A percentile compares a stretch with the other conserved stretches of the same genome.
These are phyloP conservation scores for Eriosoma lanigerum DNA, from an alignment of 1,140 invertebrate species.

Conservation along the genomic window DNA sequence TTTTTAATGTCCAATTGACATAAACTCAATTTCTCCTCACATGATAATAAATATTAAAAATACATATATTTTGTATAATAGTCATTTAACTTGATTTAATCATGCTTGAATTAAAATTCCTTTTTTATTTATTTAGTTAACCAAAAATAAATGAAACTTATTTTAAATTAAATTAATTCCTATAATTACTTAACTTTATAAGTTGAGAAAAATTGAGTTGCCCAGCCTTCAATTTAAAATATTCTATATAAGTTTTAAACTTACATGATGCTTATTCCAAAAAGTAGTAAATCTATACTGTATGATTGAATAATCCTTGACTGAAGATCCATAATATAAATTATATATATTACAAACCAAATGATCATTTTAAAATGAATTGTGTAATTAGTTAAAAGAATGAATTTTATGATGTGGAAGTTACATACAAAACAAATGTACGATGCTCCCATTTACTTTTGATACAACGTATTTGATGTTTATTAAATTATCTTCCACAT, in stretches of 20 bases:
- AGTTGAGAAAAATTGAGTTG: no score
- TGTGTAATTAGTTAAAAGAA: slow-evolving; percentile 11
- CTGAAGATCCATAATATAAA: background rate
- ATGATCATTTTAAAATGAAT: slow-evolving; percentile 15
- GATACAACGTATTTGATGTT: background rate
- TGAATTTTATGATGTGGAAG: background rate
- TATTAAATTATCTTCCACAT: background rate
- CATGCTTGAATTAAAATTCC: no score
- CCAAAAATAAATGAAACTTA: no score
- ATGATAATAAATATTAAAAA: no score
- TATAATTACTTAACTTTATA: no score
- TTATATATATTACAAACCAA: slow-evolving; percentile 3
- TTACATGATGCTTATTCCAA: background rate
- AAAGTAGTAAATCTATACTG: background rate
- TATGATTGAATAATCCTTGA: slow-evolving; percentile 1
- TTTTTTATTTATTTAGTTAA: no score
- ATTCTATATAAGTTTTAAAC: background rate
- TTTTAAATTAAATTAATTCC: no score
- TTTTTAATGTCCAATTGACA: no score
- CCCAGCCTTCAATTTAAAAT: no score
- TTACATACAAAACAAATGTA: slow-evolving; percentile 30
- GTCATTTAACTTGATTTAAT: no score
- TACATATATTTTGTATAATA: no score
- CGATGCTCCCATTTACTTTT: background rate
- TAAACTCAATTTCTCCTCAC: no score